Evolutionary conservation across 2,888 invertebrate genomes (phyloP), one percentile per base, ranked within the genome.

Genomic region (Prosopocoilus inquinatus): DNA sequence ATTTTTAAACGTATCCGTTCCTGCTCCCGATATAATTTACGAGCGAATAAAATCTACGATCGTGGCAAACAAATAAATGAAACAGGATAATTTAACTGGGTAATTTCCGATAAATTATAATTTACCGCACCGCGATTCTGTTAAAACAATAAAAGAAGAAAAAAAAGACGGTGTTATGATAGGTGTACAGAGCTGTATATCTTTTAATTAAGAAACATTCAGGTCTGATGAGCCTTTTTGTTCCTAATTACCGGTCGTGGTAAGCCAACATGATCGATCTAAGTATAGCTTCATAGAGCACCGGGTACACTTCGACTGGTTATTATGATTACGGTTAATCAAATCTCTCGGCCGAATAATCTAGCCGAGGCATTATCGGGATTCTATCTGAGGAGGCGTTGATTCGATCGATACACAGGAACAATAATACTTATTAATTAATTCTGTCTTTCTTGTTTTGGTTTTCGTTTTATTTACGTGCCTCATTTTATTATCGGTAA

Each of bases 391-490:
- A 28, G 20, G 20, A 41, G 41, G 41, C 41, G 41, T 41, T 12
- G 16, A 11, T 16, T 15, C 38, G 38, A 41, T 41, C 53, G 33
- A 53, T 53, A 53, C 50, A 53, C 46, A 57, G 50, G 45, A 57
- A 57, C 57, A 57, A 57, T 57, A 46, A 48, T 57, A 53, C 35
- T 53, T 57, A 57, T 57, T 57, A 57, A 57, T 57, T 57, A 47
- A 43, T 47, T 57, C 53, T 53, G 20, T 28, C 20, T 28, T 28
- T 28, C 20, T 28, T 7, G 20, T 28, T 28, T 28, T 7, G 20
- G 4, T 28, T 28, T 28, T 28, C 20, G 20, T 28, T 28, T 28
- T 28, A 28, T 28, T 28, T 28, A 28, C 20, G 20, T 28, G 3
- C 20, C 5, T 4, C 20, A 28, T 28, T 28, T 28, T 28, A 28